Evolutionary conservation across 2,888 invertebrate genomes (phyloP).

Genomic region (Agonum fuliginosum): DNA sequence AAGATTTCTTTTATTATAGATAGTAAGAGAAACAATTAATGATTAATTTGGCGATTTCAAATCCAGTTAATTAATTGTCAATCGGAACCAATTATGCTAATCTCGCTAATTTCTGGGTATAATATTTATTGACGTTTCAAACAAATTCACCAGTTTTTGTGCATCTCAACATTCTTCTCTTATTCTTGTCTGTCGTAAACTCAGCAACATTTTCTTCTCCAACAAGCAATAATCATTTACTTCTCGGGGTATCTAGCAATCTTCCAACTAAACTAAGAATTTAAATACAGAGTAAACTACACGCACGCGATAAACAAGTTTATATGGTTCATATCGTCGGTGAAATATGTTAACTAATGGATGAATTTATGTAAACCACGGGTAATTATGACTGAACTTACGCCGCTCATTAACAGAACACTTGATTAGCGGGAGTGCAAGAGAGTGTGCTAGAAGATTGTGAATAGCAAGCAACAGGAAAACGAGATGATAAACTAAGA

Average conservation of each 20-base stretch:
- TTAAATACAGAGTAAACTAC: not conserved
- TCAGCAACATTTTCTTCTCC: not conserved
- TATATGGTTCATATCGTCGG: conserved; percentile 5
- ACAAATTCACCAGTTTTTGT: conserved; percentile 17
- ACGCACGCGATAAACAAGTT: conserved; percentile 21
- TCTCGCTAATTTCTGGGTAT: not conserved
- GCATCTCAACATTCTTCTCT: not conserved
- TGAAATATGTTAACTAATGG: conserved; percentile 43
- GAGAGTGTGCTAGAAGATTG: not conserved
- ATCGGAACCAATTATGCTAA: conserved; percentile 24
- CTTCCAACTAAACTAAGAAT: not conserved
- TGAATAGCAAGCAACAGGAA: no score
- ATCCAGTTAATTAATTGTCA: conserved; percentile 11
- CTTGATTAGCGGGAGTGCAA: conserved; percentile 47
- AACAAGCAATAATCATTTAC: not conserved
- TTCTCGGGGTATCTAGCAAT: conserved; percentile 1
- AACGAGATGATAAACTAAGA: no score
- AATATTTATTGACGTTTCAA: conserved; percentile 1
- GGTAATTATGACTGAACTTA: conserved; percentile 50
- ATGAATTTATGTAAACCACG: conserved; percentile 37
- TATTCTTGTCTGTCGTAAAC: not conserved
- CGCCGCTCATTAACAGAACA: conserved; percentile 22
- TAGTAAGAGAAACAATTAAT: not conserved
- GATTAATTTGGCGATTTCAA: not conserved
- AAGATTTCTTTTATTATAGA: not conserved